A percentile compares a stretch with the other conserved stretches of the same genome.
Evolutionary conservation across 2,113 vertebrate species (phyloP).

Genomic region (Campylomormyrus tamandua): DNA sequence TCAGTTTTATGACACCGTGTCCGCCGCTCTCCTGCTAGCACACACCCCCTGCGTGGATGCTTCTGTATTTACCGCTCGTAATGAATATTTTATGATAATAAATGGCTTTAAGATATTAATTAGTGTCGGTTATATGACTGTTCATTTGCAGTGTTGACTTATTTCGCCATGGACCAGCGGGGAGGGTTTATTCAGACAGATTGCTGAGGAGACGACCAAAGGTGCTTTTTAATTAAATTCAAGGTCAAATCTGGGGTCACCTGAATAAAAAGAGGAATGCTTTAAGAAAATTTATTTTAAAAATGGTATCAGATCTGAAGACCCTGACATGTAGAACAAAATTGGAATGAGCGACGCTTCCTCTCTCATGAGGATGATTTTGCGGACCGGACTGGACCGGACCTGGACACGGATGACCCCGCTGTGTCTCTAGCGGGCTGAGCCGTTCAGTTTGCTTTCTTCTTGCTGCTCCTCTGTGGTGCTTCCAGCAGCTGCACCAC

Average conservation of each 20-base stretch:
- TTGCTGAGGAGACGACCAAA: slow-evolving; percentile 28
- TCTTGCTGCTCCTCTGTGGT: slow-evolving; percentile 59
- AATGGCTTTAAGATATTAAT: slow-evolving; percentile 55
- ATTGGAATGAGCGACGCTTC: not conserved
- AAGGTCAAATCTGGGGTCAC: slow-evolving; percentile 22
- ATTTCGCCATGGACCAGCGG: slow-evolving; percentile 46
- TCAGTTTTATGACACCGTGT: slow-evolving; percentile 71
- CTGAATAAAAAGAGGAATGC: slow-evolving; percentile 45
- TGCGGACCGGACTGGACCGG: not conserved
- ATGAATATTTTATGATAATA: slow-evolving; percentile 55
- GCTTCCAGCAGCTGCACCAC: slow-evolving; percentile 69
- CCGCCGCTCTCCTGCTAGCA: slow-evolving; percentile 51
- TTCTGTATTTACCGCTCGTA: slow-evolving; percentile 41
- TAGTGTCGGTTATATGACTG: slow-evolving; percentile 42
- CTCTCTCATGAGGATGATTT: not conserved
- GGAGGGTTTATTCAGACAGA: slow-evolving; percentile 43
- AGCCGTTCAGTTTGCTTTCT: slow-evolving; percentile 69
- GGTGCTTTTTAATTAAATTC: slow-evolving; percentile 31
- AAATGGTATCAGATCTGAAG: not conserved
- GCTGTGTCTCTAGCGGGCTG: not conserved
- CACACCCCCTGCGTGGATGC: slow-evolving; percentile 40
- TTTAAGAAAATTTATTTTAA: slow-evolving; percentile 29
- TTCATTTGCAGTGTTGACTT: slow-evolving; percentile 36
- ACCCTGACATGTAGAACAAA: not conserved
- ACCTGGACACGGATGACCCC: not conserved